Evolutionary conservation across 2,888 invertebrate species (phyloP).

Genomic region (Netelia melanura): DNA sequence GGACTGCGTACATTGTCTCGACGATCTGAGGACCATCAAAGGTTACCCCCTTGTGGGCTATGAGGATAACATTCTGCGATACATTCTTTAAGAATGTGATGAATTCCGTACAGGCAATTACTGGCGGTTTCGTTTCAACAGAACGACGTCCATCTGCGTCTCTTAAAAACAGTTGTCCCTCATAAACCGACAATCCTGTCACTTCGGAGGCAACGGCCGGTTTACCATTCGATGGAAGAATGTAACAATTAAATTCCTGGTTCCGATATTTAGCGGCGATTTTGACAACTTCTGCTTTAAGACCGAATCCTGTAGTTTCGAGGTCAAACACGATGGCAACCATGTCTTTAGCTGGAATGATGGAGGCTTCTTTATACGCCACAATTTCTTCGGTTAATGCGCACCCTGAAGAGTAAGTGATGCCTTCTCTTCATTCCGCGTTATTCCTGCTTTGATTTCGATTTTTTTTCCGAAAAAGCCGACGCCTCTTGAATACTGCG

Average conservation of each 20-base stretch:
- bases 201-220: slow-evolving; percentile 25
- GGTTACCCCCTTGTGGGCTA: slow-evolving; percentile 41
- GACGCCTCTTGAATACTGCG: slow-evolving; percentile 16
- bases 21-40: slow-evolving; percentile 43
- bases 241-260: slow-evolving; percentile 22
- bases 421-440: slow-evolving; percentile 35
- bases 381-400: slow-evolving; percentile 29
- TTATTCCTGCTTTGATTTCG: slow-evolving; percentile 10
- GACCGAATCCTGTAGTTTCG: slow-evolving; percentile 50
- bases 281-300: slow-evolving; percentile 42
- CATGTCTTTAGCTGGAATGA: slow-evolving; percentile 14
- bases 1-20: slow-evolving; percentile 13
- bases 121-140: slow-evolving; percentile 40
- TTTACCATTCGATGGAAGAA: slow-evolving; percentile 23
- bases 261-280: slow-evolving; percentile 35
- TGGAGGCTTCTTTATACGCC: not conserved
- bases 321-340: slow-evolving; percentile 41
- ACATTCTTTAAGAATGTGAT: slow-evolving; percentile 37
- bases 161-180: slow-evolving; percentile 5
- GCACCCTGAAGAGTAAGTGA: slow-evolving; percentile 38
- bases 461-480: slow-evolving; percentile 27
- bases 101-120: slow-evolving; percentile 21
- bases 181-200: slow-evolving; percentile 22
- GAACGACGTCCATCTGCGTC: not conserved
- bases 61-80: slow-evolving; percentile 26